phyloP scores from a whole-genome alignment of 2,113 vertebrate species.

The human (Homo sapiens) region DNA sequence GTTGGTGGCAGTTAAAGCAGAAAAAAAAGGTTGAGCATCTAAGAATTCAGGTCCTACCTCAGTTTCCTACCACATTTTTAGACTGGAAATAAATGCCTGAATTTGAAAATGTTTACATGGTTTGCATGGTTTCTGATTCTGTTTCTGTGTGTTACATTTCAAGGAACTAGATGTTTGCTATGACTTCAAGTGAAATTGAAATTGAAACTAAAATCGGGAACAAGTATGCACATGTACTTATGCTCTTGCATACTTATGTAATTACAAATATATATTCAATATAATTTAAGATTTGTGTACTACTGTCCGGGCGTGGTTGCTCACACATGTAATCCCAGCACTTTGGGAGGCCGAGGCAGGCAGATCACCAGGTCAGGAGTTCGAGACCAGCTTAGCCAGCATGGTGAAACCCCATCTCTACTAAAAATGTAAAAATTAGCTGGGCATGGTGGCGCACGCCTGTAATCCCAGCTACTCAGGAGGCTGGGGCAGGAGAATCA shows the following conservation, averaged over 20 bases:
- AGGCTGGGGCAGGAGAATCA: too few relatives aligned
- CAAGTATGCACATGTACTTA: neutral
- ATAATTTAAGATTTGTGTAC: neutral
- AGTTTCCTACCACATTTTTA: neutral
- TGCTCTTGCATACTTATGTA: neutral
- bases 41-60: neutral
- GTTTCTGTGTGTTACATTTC: neutral
- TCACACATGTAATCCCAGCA: too few relatives aligned
- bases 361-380: too few relatives aligned
- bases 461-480: too few relatives aligned
- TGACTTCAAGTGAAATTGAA: conserved; percentile 23
- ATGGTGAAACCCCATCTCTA: too few relatives aligned
- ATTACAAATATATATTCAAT: neutral
- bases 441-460: too few relatives aligned
- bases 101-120: neutral
- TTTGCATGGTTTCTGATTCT: neutral
- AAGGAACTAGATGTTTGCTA: neutral
- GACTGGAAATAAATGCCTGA: neutral
- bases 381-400: too few relatives aligned
- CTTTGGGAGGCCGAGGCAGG: too few relatives aligned
- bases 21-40: neutral
- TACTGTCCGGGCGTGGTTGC: neutral
- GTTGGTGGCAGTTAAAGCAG: neutral
- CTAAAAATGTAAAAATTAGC: too few relatives aligned
- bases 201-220: conserved; percentile 20